Evolutionary conservation across 2,888 invertebrate species (phyloP).

Genomic region (Eupithecia tripunctaria): DNA sequence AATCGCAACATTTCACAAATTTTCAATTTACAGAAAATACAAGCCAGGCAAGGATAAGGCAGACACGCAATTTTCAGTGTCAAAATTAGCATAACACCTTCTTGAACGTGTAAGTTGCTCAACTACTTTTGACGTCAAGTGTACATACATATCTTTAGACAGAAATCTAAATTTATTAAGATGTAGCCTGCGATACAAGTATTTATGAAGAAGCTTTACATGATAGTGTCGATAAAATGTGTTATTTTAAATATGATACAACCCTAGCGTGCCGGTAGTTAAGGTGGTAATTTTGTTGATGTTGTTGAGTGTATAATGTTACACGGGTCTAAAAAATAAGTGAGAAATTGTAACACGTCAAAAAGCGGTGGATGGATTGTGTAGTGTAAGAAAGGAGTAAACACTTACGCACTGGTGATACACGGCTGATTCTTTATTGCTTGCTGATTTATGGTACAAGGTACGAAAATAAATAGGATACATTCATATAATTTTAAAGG

Average conservation of each 20-base stretch:
- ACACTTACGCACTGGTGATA: not conserved
- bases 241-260: slow-evolving; percentile 46
- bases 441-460: too few species aligned
- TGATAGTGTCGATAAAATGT: slow-evolving; percentile 69
- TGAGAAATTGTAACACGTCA: not conserved
- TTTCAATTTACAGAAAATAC: not conserved
- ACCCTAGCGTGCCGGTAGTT: slow-evolving; percentile 41
- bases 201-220: slow-evolving; percentile 71
- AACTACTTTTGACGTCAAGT: slow-evolving; percentile 14
- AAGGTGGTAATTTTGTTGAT: slow-evolving; percentile 31
- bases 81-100: slow-evolving; percentile 15
- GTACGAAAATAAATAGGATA: too few species aligned
- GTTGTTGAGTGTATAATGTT: slow-evolving; percentile 21
- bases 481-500: too few species aligned
- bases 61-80: slow-evolving; percentile 12
- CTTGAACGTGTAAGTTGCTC: slow-evolving; percentile 14
- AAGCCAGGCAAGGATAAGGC: not conserved
- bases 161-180: slow-evolving; percentile 79
- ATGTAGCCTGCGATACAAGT: slow-evolving; percentile 69
- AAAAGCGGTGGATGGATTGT: not conserved
- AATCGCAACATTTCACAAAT: not conserved
- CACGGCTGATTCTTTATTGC: too few species aligned
- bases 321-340: slow-evolving; percentile 9
- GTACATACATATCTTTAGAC: slow-evolving; percentile 54
- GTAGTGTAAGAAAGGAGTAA: not conserved